Evolutionary conservation across 2,888 invertebrate species (phyloP).

Genomic region (Andrena bicolor): DNA sequence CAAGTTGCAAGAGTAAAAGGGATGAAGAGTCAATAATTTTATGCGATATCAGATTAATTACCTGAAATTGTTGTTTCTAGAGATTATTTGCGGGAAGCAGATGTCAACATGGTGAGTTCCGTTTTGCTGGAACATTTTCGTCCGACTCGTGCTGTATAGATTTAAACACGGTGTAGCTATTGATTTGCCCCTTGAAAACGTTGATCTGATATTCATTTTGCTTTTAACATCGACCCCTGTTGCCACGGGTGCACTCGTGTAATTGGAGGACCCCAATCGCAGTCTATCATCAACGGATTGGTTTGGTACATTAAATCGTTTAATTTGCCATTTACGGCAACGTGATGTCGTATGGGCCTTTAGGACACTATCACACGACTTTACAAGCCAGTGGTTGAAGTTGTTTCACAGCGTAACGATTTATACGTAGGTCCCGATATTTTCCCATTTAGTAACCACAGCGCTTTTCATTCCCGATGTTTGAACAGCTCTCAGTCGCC

Average conservation of each 20-base stretch:
- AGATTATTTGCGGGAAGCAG: too few relatives aligned
- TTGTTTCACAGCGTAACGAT: neutral
- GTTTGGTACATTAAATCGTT: constrained; percentile 59
- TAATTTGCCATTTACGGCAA: constrained; percentile 44
- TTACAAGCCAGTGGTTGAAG: neutral
- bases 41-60: neutral
- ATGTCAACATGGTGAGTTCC: neutral
- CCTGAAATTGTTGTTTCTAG: too few relatives aligned
- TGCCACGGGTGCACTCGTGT: constrained; percentile 13
- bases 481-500: neutral
- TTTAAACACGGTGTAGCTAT: constrained; percentile 7
- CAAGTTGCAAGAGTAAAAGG: neutral
- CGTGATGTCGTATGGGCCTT: neutral
- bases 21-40: neutral
- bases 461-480: neutral
- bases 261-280: constrained; percentile 56
- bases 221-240: constrained; percentile 16
- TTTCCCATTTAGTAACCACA: neutral
- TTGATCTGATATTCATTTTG: constrained; percentile 31
- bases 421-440: neutral
- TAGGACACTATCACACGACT: constrained; percentile 19
- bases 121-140: neutral
- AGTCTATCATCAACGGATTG: constrained; percentile 54
- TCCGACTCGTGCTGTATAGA: neutral
- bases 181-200: neutral